A percentile compares a stretch with the other conserved stretches of the same genome.
Evolutionary conservation across 2,888 invertebrate species (phyloP).

Genomic region (Leptura quadrifasciata): DNA sequence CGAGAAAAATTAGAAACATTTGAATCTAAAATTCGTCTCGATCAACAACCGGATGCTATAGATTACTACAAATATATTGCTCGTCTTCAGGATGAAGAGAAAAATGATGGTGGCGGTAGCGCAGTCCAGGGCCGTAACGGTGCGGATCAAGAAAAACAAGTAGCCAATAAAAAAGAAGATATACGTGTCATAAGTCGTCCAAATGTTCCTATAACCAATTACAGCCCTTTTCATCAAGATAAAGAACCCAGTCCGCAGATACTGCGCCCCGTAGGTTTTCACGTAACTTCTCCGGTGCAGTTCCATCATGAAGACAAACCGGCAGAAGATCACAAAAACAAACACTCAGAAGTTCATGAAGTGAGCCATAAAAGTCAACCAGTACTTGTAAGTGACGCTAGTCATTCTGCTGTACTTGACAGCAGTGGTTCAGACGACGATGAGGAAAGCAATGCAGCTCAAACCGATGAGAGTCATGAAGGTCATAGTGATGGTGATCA

Average conservation of each 20-base stretch:
- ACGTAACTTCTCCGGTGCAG: neutral
- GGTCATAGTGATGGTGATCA: slow-evolving; percentile 3
- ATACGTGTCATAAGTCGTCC: slow-evolving; percentile 38
- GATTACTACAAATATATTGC: slow-evolving; percentile 57
- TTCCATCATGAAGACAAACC: neutral
- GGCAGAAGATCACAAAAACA: neutral
- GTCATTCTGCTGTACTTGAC: neutral
- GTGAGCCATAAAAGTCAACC: neutral
- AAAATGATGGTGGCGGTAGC: slow-evolving; percentile 38
- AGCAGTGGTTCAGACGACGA: neutral
- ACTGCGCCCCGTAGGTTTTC: neutral
- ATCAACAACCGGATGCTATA: slow-evolving; percentile 54
- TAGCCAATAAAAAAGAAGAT: slow-evolving; percentile 34
- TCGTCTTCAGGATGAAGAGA: slow-evolving; percentile 35
- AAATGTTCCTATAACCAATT: slow-evolving; percentile 32
- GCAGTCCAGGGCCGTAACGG: slow-evolving; percentile 24
- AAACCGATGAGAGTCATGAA: neutral
- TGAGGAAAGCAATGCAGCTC: neutral
- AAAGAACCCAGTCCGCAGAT: neutral
- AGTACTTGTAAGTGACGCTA: neutral
- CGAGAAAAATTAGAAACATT: slow-evolving; percentile 33
- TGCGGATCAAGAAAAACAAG: slow-evolving; percentile 38
- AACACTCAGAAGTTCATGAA: neutral
- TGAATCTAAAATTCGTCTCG: slow-evolving; percentile 45
- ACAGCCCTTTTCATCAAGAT: neutral